Conservation (phyloP, 2,113 vertebrate species). For the Erythrolamprus reginae region DNA sequence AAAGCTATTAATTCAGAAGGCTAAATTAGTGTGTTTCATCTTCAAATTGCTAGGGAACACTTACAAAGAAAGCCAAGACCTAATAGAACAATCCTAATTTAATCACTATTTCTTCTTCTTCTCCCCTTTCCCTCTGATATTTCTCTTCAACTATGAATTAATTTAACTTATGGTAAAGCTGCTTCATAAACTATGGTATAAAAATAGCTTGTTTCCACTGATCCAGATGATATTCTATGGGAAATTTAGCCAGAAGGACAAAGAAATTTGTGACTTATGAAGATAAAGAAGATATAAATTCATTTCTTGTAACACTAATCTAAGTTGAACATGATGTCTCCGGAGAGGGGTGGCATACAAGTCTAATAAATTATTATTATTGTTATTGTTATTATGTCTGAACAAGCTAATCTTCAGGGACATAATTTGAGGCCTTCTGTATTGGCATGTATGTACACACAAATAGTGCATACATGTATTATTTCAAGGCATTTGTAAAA, state of each 20-base stretch:
- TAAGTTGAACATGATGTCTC: not conserved
- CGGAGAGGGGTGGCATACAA: too few species aligned
- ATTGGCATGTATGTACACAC: not conserved
- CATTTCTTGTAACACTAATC: not conserved
- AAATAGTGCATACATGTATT: not conserved
- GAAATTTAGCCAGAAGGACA: not conserved
- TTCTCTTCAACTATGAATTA: not conserved
- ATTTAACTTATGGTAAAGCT: not conserved
- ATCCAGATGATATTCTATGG: too few species aligned
- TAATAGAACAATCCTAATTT: conserved; percentile 61
- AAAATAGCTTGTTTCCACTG: not conserved
- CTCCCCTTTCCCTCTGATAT: not conserved
- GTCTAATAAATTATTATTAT: too few species aligned
- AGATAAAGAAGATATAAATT: not conserved
- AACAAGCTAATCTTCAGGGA: not conserved
- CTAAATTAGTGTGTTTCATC: conserved; percentile 83
- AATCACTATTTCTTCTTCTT: conserved; percentile 57
- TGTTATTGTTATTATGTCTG: too few species aligned
- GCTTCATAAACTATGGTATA: not conserved
- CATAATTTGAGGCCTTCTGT: not conserved
- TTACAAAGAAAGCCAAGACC: conserved; percentile 59
- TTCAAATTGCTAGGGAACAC: conserved; percentile 66
- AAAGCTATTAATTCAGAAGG: conserved; percentile 89
- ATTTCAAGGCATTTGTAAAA: not conserved
- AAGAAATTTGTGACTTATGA: not conserved